Conservation (phyloP, 2,113 vertebrate genomes). For the Pterocles orientalis region DNA sequence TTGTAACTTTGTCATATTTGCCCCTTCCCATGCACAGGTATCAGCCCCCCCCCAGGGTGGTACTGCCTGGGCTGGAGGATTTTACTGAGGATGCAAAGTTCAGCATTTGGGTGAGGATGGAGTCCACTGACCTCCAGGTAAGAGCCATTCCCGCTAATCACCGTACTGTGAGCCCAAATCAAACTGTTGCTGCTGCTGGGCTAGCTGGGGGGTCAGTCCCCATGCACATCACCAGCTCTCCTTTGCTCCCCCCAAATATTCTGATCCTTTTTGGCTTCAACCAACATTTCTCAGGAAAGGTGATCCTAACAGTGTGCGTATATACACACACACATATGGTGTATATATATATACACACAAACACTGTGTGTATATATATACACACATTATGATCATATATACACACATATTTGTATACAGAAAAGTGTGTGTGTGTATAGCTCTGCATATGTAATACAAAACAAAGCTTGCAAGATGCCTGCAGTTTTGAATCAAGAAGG, state of each 20-base stretch:
- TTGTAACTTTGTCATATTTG: background rate
- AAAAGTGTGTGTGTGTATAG: background rate
- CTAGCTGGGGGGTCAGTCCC: background rate
- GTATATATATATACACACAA: background rate
- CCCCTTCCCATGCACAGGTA: background rate
- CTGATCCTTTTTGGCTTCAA: background rate
- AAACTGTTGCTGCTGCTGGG: background rate
- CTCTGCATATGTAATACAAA: background rate
- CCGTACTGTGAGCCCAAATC: background rate
- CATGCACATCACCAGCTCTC: rapidly evolving
- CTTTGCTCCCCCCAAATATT: background rate
- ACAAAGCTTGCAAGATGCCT: background rate
- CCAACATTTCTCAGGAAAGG: background rate
- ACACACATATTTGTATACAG: background rate
- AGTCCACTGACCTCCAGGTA: background rate
- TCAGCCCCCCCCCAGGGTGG: no score
- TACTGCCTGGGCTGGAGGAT: background rate
- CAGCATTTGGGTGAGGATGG: background rate
- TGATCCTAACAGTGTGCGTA: background rate
- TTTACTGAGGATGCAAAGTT: background rate
- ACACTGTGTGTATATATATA: background rate
- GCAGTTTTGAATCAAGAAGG: background rate
- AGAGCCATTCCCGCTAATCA: background rate
- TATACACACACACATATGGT: background rate
- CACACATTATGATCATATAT: background rate